Evolutionary conservation across 2,797 vertebrate species (phyloP).

Genomic region (Neosilurus mollespiculum): DNA sequence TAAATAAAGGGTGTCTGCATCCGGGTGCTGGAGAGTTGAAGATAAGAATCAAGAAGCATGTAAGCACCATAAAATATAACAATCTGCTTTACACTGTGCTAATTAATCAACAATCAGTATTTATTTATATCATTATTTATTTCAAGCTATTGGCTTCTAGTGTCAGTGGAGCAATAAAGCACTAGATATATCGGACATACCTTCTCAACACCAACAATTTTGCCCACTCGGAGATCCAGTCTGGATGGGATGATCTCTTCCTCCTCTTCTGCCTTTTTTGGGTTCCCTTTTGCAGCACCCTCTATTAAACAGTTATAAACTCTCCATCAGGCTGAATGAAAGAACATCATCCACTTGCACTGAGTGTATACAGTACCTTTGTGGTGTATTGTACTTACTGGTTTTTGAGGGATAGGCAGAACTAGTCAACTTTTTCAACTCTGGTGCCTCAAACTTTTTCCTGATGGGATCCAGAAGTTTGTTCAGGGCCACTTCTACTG

Average conservation of each 20-base stretch:
- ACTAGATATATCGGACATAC: constrained; percentile 60
- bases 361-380: background rate
- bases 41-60: background rate
- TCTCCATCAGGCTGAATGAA: constrained; percentile 15
- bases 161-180: background rate
- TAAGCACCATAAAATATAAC: background rate
- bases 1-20: constrained; percentile 89
- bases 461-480: constrained; percentile 92
- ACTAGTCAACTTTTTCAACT: constrained; percentile 83
- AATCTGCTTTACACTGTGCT: background rate
- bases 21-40: constrained; percentile 81
- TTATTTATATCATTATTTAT: background rate
- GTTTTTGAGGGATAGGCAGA: constrained; percentile 87
- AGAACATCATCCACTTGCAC: background rate
- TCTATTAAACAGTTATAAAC: constrained; percentile 68
- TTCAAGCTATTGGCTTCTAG: background rate
- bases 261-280: constrained; percentile 74
- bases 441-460: constrained; percentile 86
- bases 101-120: background rate
- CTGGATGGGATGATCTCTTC: constrained; percentile 84
- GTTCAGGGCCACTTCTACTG: constrained; percentile 88
- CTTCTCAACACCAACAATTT: constrained; percentile 87
- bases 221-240: constrained; percentile 92
- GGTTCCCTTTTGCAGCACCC: constrained; percentile 72
- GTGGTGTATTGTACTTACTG: constrained; percentile 74